Percentiles rank a stretch among this genome's conserved stretches.
Conservation (phyloP, 2,888 invertebrate genomes). For the Uloborus plumipes region DNA sequence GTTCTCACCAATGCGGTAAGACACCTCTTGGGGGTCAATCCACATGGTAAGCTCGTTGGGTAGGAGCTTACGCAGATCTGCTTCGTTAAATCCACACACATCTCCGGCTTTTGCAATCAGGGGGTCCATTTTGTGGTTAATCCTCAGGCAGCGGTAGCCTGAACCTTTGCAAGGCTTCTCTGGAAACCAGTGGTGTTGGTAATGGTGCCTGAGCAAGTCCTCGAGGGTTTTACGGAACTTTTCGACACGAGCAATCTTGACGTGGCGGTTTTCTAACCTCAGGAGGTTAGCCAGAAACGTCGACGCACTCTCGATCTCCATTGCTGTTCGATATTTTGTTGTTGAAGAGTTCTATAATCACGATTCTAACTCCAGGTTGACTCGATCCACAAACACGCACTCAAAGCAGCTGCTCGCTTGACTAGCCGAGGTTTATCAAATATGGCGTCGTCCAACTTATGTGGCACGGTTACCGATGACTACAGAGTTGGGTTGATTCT, state of each 20-base stretch:
- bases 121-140: conserved; percentile 81
- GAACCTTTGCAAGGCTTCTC: conserved; percentile 80
- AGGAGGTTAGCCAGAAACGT: conserved; percentile 74
- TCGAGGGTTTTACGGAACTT: conserved; percentile 73
- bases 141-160: conserved; percentile 80
- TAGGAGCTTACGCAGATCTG: conserved; percentile 75
- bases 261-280: conserved; percentile 68
- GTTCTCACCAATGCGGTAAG: conserved; percentile 78
- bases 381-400: conserved; percentile 16
- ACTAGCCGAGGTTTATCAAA: conserved; percentile 47
- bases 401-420: conserved; percentile 16
- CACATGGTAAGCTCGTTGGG: conserved; percentile 83
- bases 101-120: conserved; percentile 78
- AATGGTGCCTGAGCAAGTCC: conserved; percentile 74
- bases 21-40: conserved; percentile 83
- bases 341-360: not conserved
- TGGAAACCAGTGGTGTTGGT: conserved; percentile 82
- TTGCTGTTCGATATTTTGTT: conserved; percentile 70
- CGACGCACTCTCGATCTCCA: conserved; percentile 75
- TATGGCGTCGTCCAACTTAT: conserved; percentile 56
- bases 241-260: conserved; percentile 71
- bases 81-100: conserved; percentile 76
- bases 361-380: conserved; percentile 35
- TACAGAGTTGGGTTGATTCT: conserved; percentile 23
- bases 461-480: conserved; percentile 41